Evolutionary conservation across 2,113 vertebrate genomes (phyloP), one percentile per base, ranked within the genome.

Genomic region (Amphiprion percula): DNA sequence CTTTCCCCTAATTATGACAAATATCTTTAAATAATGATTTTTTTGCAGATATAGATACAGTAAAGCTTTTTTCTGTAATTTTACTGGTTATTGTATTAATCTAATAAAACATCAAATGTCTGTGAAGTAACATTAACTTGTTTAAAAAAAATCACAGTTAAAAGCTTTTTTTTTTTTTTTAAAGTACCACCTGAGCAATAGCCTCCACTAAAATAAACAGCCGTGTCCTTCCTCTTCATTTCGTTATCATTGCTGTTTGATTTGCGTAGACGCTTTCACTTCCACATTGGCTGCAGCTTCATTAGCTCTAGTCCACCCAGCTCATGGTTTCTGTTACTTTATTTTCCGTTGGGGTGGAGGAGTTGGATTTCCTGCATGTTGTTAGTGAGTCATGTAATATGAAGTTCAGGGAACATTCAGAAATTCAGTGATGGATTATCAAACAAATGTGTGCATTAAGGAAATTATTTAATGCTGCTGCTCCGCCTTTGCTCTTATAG

Each of bases 381-480:
- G 53, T 41, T 23, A 9, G 46, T 47, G 52, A 79, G 52, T 76
- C 61, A 71, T 76, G 49, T 37, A 39, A 66, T 62, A 26, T 59
- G n/a, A 68, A 59, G 23, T 16, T 8, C 30, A 30, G 30, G 46
- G 59, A 58, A 49, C 63, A 59, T 65, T 61, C 4, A 56, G 4
- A 47, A 49, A 54, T 41, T 8, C 63, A 49, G n/a, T 44, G 41
- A 33, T 67, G 33, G 26, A 54, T 41, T 41, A 56, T 61, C 26
- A 62, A 37, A 24, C 56, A 54, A 44, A 68, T 19, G 23, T 6
- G 17, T 53, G 10, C 55, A 71, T 59, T 30, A 65, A 54, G 10
- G 30, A 30, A 0, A 52, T 83, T 19, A 46, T 53, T 26, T 17
- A 33, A 37, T 37, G 52, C 10, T 37, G 3, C 30, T 30, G 30